phyloP scores from a whole-genome alignment of 2,797 vertebrate species.

The Microchirus variegatus region DNA sequence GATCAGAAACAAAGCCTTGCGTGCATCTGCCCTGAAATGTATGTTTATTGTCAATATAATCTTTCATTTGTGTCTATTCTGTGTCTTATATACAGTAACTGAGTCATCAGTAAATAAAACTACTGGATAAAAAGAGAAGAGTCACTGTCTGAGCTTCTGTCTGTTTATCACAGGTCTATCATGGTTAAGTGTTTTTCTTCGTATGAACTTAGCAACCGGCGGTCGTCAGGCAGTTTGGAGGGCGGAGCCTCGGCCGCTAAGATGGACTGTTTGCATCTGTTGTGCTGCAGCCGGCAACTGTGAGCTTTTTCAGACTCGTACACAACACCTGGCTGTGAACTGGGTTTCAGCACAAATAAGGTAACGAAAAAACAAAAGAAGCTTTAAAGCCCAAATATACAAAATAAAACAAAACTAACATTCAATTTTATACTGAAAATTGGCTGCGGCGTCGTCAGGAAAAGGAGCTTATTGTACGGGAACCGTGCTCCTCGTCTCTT shows the following conservation, averaged over 20 bases:
- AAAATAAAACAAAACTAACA: background rate
- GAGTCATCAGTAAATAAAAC: too few relatives aligned
- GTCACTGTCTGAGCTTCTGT: too few relatives aligned
- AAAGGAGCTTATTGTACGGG: constrained; percentile 35
- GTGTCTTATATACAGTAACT: too few relatives aligned
- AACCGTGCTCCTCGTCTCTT: constrained; percentile 62
- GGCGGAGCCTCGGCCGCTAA: background rate
- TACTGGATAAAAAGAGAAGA: too few relatives aligned
- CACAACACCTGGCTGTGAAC: too few relatives aligned
- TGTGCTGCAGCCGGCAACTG: background rate
- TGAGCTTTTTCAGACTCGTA: too few relatives aligned
- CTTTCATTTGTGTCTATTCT: too few relatives aligned
- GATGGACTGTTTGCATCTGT: background rate
- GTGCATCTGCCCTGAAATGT: too few relatives aligned
- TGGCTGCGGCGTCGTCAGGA: background rate
- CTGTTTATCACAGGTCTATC: background rate
- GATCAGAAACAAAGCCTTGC: too few relatives aligned
- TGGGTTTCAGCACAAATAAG: background rate
- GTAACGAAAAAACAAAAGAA: too few relatives aligned
- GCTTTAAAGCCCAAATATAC: background rate
- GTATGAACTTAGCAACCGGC: background rate
- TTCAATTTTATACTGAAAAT: background rate
- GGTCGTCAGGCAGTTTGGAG: background rate
- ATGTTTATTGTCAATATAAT: too few relatives aligned
- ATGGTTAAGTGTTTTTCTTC: background rate